Conservation (phyloP, 2,113 vertebrate genomes). For the Phyllostomus hastatus region DNA sequence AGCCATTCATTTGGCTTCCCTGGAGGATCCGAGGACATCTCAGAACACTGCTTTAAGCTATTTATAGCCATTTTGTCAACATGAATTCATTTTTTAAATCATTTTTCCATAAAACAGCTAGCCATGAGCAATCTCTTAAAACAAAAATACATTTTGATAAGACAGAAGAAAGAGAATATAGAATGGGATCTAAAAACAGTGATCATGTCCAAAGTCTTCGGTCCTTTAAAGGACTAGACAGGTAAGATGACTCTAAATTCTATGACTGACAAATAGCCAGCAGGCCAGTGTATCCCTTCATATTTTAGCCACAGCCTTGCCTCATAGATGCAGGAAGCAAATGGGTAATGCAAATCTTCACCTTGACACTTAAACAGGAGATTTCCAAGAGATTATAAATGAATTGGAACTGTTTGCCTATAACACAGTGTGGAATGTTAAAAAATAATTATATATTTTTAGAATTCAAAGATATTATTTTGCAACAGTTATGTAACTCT, state of each 20-base stretch:
- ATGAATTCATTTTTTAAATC: not conserved
- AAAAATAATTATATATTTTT: not conserved
- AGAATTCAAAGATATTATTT: not conserved
- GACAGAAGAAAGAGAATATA: not conserved
- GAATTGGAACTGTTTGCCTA: not conserved
- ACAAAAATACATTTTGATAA: conserved; percentile 17
- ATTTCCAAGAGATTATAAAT: not conserved
- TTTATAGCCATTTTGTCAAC: not conserved
- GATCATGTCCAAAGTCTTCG: not conserved
- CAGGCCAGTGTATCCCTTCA: not conserved
- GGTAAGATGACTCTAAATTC: not conserved
- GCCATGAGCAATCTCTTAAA: not conserved
- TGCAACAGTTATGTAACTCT: not conserved
- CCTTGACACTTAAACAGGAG: not conserved
- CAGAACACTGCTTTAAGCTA: not conserved
- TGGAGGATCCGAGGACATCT: not conserved
- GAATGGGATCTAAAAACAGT: not conserved
- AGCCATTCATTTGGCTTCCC: not conserved
- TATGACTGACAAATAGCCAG: not conserved
- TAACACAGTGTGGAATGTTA: not conserved
- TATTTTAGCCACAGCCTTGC: not conserved
- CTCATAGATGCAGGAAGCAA: not conserved
- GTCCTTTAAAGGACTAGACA: not conserved
- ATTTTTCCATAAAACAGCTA: not conserved
- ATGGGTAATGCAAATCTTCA: not conserved